phyloP scores from a whole-genome alignment of 2,113 vertebrate species.

The Maylandia zebra region DNA sequence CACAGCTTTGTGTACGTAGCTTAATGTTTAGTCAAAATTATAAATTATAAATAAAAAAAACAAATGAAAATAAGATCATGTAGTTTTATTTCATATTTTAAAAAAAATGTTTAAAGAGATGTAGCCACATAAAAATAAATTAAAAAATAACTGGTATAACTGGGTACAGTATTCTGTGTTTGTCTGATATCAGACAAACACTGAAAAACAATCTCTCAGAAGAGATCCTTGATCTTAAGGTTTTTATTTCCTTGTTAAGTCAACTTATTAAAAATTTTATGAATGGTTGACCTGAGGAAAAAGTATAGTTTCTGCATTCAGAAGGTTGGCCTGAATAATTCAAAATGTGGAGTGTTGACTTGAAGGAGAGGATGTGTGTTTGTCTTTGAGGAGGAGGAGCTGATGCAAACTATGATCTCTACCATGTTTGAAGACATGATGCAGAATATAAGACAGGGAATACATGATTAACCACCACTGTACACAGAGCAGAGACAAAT shows the following conservation, averaged over 20 bases:
- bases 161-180: background rate
- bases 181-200: background rate
- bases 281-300: accelerated
- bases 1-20: accelerated
- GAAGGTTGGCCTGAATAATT: background rate
- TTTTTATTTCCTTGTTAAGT: accelerated
- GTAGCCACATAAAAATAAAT: accelerated
- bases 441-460: too few species aligned
- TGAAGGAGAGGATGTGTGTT: background rate
- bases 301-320: background rate
- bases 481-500: too few species aligned
- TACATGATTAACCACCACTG: too few species aligned
- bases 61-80: background rate
- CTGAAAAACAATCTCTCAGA: background rate
- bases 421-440: too few species aligned
- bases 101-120: background rate
- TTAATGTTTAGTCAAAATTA: background rate
- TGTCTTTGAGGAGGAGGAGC: accelerated
- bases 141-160: accelerated
- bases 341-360: background rate
- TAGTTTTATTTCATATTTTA: background rate
- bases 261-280: accelerated
- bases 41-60: background rate
- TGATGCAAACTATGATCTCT: background rate
- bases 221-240: background rate